phyloP scores from a whole-genome alignment of 2,113 vertebrate genomes.

The Platysternon megacephalum region DNA sequence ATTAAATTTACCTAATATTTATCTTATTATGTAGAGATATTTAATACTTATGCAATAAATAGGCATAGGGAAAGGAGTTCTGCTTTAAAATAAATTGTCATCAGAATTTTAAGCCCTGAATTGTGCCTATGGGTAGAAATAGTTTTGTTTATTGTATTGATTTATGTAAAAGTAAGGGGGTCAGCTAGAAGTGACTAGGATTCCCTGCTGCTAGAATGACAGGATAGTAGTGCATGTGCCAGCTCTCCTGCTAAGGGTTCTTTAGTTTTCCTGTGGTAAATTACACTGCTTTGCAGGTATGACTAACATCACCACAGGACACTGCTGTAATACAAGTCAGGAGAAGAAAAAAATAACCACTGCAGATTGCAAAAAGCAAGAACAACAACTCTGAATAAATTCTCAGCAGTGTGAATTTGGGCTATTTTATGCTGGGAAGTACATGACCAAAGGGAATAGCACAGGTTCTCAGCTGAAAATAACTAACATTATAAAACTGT shows the following conservation, averaged over 20 bases:
- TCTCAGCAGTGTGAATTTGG: constrained; percentile 51
- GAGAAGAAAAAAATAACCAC: constrained; percentile 57
- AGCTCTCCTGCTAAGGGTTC: constrained; percentile 80
- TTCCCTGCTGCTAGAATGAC: constrained; percentile 85
- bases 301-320: constrained; percentile 67
- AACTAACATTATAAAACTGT: background rate
- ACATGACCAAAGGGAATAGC: constrained; percentile 28
- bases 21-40: constrained; percentile 42
- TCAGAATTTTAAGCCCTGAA: constrained; percentile 67
- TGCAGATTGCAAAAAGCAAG: constrained; percentile 63
- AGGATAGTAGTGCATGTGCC: constrained; percentile 74
- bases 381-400: constrained; percentile 66
- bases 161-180: constrained; percentile 83
- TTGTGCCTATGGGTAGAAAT: constrained; percentile 59
- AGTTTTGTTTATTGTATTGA: constrained; percentile 84
- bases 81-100: constrained; percentile 52
- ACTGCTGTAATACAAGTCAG: constrained; percentile 54
- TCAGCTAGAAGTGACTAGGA: constrained; percentile 80
- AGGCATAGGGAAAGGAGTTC: constrained; percentile 45
- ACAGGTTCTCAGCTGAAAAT: constrained; percentile 32
- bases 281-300: constrained; percentile 70
- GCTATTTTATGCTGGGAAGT: constrained; percentile 39
- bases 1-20: constrained; percentile 55
- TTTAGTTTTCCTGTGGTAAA: constrained; percentile 74
- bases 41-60: constrained; percentile 44